Conservation (phyloP, 2,888 invertebrate genomes). For the Acrobasis consociella region DNA sequence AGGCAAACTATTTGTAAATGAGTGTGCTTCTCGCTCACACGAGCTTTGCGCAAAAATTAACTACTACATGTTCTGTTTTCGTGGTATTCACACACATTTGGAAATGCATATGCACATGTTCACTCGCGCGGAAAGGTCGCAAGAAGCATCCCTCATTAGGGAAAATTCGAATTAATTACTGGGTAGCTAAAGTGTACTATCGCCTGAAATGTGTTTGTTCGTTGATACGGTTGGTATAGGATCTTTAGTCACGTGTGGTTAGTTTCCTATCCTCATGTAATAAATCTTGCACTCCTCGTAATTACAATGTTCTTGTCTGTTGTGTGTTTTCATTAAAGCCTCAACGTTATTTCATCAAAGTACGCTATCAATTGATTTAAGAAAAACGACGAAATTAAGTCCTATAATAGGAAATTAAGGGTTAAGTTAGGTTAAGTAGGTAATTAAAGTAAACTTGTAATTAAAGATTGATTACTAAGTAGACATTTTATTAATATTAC, state of each 20-base stretch:
- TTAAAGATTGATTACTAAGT: too few relatives aligned
- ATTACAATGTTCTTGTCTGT: conserved; percentile 81
- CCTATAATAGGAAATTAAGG: background rate
- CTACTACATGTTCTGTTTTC: conserved; percentile 75
- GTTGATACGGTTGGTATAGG: conserved; percentile 48
- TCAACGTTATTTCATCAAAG: conserved; percentile 34
- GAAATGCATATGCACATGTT: conserved; percentile 76
- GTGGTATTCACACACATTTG: conserved; percentile 69
- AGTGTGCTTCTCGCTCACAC: conserved; percentile 72
- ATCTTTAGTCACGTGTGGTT: conserved; percentile 72
- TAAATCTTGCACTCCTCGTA: conserved; percentile 80
- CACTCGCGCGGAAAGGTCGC: conserved; percentile 43
- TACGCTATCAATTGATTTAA: conserved; percentile 26
- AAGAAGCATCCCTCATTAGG: conserved; percentile 45
- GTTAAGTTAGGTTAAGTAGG: too few relatives aligned
- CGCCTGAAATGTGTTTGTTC: conserved; percentile 49
- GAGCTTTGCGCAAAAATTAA: conserved; percentile 84
- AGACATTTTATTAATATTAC: background rate
- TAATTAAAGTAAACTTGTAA: too few relatives aligned
- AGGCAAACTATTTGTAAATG: conserved; percentile 77
- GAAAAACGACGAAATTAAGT: conserved; percentile 11
- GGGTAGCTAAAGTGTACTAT: conserved; percentile 62
- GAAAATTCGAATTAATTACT: conserved; percentile 66
- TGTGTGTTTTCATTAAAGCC: conserved; percentile 79
- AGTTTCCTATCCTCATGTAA: conserved; percentile 76